Evolutionary conservation across 2,113 vertebrate genomes (phyloP).

Genomic region (Callaeas wilsoni): DNA sequence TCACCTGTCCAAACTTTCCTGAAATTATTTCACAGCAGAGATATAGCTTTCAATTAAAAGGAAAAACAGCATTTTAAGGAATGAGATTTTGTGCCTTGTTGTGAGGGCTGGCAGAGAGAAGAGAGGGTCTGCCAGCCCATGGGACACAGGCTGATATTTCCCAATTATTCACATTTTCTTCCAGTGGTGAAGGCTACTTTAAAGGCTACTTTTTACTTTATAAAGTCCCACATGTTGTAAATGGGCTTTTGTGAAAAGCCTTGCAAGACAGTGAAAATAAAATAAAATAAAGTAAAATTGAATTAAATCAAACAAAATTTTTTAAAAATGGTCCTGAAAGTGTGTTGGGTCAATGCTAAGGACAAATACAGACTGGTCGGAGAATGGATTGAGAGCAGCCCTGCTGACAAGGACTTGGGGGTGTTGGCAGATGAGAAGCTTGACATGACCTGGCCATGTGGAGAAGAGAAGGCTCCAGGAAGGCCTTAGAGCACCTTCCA

Average conservation of each 20-base stretch:
- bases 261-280: not conserved
- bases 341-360: not conserved
- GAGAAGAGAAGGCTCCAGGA: not conserved
- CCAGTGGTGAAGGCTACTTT: not conserved
- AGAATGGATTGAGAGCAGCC: not conserved
- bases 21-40: not conserved
- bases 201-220: not conserved
- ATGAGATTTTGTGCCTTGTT: not conserved
- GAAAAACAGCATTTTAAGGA: not conserved
- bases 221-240: not conserved
- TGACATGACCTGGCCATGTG: fast-evolving
- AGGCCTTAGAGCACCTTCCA: not conserved
- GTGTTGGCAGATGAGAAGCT: not conserved
- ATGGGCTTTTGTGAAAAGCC: not conserved
- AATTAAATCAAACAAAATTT: not conserved
- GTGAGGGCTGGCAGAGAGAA: not conserved
- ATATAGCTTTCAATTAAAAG: not conserved
- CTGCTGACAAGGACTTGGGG: not conserved
- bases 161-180: not conserved
- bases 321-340: no score
- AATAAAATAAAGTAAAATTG: not conserved
- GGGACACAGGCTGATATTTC: not conserved
- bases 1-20: not conserved
- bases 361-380: not conserved
- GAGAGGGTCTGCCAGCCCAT: not conserved